A percentile compares a stretch with the other conserved stretches of the same genome.
Conservation (phyloP, 2,888 invertebrate species). For the Hypomecis punctinalis region DNA sequence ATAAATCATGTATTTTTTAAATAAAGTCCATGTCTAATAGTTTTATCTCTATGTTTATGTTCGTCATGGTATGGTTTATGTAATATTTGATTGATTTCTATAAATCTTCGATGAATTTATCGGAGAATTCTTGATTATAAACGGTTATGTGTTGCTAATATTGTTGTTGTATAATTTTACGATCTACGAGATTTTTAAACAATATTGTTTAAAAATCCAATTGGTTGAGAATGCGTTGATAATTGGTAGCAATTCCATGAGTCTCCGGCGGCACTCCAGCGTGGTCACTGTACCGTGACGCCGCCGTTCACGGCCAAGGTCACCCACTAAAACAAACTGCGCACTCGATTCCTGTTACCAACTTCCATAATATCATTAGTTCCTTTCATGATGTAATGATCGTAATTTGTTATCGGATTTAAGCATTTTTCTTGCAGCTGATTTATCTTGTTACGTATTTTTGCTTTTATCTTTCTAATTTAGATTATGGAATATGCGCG, state of each 20-base stretch:
- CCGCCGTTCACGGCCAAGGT: constrained; percentile 82
- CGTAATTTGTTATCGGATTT: constrained; percentile 16
- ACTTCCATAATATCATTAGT: constrained; percentile 21
- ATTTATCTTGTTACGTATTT: constrained; percentile 13
- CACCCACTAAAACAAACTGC: constrained; percentile 77
- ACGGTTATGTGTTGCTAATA: constrained; percentile 32
- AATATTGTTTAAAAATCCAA: constrained; percentile 48
- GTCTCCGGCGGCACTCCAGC: constrained; percentile 71
- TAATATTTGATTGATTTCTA: neutral
- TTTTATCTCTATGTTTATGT: neutral
- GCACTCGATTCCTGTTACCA: constrained; percentile 60
- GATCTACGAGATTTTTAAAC: no score
- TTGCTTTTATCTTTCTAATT: constrained; percentile 15
- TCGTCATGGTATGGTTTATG: neutral
- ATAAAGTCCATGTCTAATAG: neutral
- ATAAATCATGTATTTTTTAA: no score
- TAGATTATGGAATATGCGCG: neutral
- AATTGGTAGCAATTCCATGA: constrained; percentile 76
- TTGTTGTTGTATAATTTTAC: constrained; percentile 35
- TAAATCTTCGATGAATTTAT: constrained; percentile 25
- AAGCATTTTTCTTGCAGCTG: neutral
- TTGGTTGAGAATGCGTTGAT: constrained; percentile 64
- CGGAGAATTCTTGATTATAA: constrained; percentile 37
- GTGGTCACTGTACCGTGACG: constrained; percentile 78
- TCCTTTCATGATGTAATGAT: constrained; percentile 32